A percentile compares a stretch with the other conserved stretches of the same genome.
Conservation (phyloP, 2,113 vertebrate species). For the Corvus hawaiiensis region DNA sequence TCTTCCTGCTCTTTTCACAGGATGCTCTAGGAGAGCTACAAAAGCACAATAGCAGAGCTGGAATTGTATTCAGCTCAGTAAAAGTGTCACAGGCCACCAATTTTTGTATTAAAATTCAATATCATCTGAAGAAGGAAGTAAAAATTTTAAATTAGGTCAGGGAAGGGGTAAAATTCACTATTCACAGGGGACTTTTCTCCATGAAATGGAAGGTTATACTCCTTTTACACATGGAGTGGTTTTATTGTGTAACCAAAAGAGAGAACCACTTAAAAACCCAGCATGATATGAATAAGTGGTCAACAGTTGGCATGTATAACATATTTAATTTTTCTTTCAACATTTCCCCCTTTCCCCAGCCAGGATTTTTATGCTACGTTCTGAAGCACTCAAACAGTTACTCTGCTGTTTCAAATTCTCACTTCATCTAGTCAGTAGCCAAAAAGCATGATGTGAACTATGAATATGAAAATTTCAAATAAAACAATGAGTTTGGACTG, state of each 20-base stretch:
- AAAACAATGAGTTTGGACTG: background rate
- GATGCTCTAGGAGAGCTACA: background rate
- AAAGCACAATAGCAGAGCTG: background rate
- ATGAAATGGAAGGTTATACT: background rate
- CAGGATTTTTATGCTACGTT: background rate
- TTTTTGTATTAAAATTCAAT: background rate
- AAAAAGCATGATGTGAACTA: background rate
- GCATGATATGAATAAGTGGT: background rate
- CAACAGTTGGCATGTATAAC: background rate
- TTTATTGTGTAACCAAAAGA: background rate
- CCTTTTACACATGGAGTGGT: background rate
- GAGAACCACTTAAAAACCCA: background rate
- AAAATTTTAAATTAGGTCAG: background rate
- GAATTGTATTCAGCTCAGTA: background rate
- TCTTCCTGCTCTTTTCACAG: background rate
- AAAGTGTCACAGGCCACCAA: background rate
- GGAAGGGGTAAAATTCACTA: background rate
- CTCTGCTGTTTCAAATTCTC: constrained; percentile 40
- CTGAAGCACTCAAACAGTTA: background rate
- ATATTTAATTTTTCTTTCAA: background rate
- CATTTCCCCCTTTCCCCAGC: background rate
- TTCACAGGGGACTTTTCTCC: background rate
- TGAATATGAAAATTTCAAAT: background rate
- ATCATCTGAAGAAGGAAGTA: background rate
- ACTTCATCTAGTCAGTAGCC: constrained; percentile 17